Evolutionary conservation across 2,113 vertebrate species (phyloP).

Genomic region (Syngnathoides biaculeatus): DNA sequence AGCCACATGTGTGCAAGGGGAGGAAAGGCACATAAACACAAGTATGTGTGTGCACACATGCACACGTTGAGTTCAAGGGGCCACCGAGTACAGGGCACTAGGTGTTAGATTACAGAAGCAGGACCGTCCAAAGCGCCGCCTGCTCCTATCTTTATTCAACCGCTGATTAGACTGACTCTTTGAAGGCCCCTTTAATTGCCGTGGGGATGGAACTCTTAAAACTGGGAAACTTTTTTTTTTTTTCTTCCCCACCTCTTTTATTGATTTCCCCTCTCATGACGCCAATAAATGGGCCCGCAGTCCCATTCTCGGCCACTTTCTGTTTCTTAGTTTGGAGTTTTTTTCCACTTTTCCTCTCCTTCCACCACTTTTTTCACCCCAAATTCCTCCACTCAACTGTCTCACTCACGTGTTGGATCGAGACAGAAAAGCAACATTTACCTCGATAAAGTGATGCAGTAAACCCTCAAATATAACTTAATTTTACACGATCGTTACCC

Average conservation of each 20-base stretch:
- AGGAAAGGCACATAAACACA: slow-evolving; percentile 44
- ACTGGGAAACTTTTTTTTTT: slow-evolving; percentile 46
- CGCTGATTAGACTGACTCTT: slow-evolving; percentile 64
- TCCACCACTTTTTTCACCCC: slow-evolving; percentile 11
- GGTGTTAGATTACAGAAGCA: slow-evolving; percentile 69
- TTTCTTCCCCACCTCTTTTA: slow-evolving; percentile 66
- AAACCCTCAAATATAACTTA: neutral
- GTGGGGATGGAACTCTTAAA: slow-evolving; percentile 56
- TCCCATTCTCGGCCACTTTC: slow-evolving; percentile 5
- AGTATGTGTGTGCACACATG: slow-evolving; percentile 16
- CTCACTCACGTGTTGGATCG: neutral
- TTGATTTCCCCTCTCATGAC: slow-evolving; percentile 67
- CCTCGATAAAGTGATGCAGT: neutral
- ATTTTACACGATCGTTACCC: neutral
- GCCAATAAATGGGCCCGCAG: slow-evolving; percentile 62
- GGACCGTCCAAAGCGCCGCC: slow-evolving; percentile 60
- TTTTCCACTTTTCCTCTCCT: slow-evolving; percentile 8
- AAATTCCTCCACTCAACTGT: neutral
- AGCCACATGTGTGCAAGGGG: slow-evolving; percentile 29
- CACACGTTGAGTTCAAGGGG: slow-evolving; percentile 46
- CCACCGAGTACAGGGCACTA: slow-evolving; percentile 57
- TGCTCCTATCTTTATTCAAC: slow-evolving; percentile 69
- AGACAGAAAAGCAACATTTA: neutral
- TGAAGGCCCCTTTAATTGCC: slow-evolving; percentile 69
- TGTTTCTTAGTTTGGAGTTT: slow-evolving; percentile 31